phyloP scores from a whole-genome alignment of 1,140 invertebrate species.

The Luehdorfia chinensis region DNA sequence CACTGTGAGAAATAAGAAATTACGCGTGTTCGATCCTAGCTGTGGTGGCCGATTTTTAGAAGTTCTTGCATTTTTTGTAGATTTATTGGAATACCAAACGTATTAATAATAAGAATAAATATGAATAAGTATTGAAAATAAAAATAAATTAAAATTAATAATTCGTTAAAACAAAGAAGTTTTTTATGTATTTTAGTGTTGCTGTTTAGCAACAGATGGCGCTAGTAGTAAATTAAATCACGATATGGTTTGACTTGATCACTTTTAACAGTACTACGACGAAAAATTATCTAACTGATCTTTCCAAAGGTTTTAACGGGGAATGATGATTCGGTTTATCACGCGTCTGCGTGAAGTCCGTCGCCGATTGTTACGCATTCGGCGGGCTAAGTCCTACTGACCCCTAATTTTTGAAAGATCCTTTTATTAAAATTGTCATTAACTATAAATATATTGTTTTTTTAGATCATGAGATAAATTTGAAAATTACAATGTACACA shows the following conservation, averaged over 20 bases:
- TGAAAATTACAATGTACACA: no score
- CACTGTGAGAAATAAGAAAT: no score
- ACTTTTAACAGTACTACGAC: background rate
- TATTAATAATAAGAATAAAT: no score
- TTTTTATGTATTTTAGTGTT: constrained; percentile 6
- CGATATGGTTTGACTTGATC: constrained; percentile 29
- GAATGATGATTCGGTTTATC: constrained; percentile 62
- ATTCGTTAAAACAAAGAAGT: background rate
- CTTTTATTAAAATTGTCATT: background rate
- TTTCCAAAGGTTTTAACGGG: constrained; percentile 63
- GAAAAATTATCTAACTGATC: constrained; percentile 23
- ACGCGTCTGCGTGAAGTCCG: constrained; percentile 59
- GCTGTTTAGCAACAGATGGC: constrained; percentile 37
- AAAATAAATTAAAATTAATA: no score
- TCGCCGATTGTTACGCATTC: constrained; percentile 60
- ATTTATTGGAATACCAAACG: no score
- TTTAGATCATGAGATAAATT: no score
- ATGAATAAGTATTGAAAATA: no score
- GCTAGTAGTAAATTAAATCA: constrained; percentile 29
- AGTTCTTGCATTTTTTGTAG: no score
- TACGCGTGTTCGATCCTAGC: no score
- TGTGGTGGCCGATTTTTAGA: no score
- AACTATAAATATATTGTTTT: no score
- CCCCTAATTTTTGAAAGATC: constrained; percentile 39
- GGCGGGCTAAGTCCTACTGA: constrained; percentile 61